Base-by-base conservation (phyloP, 2,888 invertebrate species). In the Latrodectus elegans region DNA sequence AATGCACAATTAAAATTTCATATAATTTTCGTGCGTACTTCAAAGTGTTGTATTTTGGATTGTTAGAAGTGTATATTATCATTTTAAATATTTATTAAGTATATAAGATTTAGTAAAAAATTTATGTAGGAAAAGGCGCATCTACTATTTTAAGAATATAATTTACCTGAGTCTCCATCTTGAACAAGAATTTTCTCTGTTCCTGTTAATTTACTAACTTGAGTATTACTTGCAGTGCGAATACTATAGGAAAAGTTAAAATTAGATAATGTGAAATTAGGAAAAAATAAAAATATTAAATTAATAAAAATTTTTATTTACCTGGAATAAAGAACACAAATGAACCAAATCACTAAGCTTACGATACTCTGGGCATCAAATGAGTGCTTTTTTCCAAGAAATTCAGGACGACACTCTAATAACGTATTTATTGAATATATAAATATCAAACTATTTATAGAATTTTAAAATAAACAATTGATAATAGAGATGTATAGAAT, bases 241-340 rank as follows among this genome's bases (percentile, higher is more conserved):
- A 99, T 94, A 90, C 97, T 93, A 89, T 14, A 90, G 81, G 64
- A 80, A 72, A 73, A 77, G 76, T 67, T 70, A 17, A 67, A n/a
- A 65, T 22, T 14, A 49, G 8, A 9, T 72, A 68, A 68, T 22
- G 8, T 9, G 12, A 67, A 22, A 67, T 17, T 12, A 67, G 17
- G 3, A 68, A 11, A 68, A 26, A 26, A 68, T 68, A 17, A 68
- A 17, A 17, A 68, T 17, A 38, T 38, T 38, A 17, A 15, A 26
- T 68, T 26, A 8, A 17, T 17, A 11, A 14, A 17, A 17, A 68
- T 17, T 68, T 15, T 17, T n/a, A 22, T 67, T 81, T 85, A 91
- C 90, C 91, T 96, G 15, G 99, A 99, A 93, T 99, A 99, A 81
- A 99, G 94, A 79, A 99, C 96, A 92, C 98, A 99, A 91, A 95